These are phyloP conservation scores for Lithobates sylvaticus DNA, from an alignment of 2,797 vertebrate genomes.

Conservation along the genomic window DNA sequence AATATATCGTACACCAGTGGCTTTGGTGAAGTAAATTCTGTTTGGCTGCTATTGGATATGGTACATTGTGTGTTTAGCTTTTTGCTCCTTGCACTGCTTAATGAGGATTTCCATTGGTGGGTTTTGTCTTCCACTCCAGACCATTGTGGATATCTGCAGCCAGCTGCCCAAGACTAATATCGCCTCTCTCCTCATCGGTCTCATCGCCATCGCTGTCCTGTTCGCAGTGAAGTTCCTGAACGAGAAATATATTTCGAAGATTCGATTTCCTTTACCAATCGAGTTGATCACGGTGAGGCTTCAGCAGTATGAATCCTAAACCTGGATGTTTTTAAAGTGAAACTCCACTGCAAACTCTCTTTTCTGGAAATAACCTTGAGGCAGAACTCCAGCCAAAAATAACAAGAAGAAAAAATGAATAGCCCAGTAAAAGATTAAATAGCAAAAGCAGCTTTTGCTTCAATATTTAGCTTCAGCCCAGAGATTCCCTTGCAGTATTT, in stretches of 20 bases:
- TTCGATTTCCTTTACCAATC: constrained; percentile 87
- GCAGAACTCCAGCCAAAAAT: no score
- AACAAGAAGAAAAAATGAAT: no score
- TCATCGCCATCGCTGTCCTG: constrained; percentile 81
- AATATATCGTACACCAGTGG: not conserved
- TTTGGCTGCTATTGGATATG: not conserved
- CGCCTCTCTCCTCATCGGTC: constrained; percentile 81
- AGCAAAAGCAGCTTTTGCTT: no score
- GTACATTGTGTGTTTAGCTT: not conserved
- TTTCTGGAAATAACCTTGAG: no score
- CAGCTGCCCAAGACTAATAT: constrained; percentile 79
- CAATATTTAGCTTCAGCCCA: no score
- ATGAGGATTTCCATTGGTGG: no score
- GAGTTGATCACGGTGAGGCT: constrained; percentile 87
- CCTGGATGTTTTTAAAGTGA: no score
- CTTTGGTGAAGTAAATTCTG: not conserved
- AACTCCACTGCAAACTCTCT: no score
- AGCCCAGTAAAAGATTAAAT: no score
- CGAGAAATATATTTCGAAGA: constrained; percentile 74
- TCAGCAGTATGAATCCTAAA: no score
- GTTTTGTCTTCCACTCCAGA: constrained; percentile 71
- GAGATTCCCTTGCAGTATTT: no score
- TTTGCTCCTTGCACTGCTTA: not conserved
- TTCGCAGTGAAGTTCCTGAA: constrained; percentile 85
- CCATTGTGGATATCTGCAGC: constrained; percentile 80